Evolutionary conservation across 2,888 invertebrate species (phyloP).

Genomic region (Aspidiotus rigidus): DNA sequence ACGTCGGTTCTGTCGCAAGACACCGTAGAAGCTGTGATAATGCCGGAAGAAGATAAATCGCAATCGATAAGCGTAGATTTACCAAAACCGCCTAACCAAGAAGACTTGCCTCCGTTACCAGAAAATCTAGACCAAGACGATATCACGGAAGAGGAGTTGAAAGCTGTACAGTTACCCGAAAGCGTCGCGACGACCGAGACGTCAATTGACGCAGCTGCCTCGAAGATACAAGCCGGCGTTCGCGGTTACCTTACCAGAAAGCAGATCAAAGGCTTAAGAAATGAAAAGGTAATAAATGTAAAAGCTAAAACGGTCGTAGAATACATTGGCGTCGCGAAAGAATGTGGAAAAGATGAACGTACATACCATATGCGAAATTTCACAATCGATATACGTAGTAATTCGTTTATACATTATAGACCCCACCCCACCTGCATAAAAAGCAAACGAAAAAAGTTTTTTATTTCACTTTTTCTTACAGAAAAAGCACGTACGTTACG

Average conservation of each 20-base stretch:
- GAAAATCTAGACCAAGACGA: constrained; percentile 29
- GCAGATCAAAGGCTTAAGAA: constrained; percentile 19
- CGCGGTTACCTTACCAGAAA: constrained; percentile 39
- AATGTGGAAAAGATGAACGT: no score
- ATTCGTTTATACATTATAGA: no score
- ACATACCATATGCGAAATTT: no score
- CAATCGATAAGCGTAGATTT: constrained; percentile 23
- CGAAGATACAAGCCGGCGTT: constrained; percentile 40
- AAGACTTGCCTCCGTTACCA: constrained; percentile 31
- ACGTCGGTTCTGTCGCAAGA: constrained; percentile 10
- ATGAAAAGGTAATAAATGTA: constrained; percentile 9
- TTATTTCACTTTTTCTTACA: no score
- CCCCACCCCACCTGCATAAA: no score
- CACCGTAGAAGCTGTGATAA: constrained; percentile 28
- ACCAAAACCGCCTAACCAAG: constrained; percentile 30
- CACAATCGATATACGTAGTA: no score
- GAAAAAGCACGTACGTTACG: no score
- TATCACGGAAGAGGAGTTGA: constrained; percentile 29
- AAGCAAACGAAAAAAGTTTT: no score
- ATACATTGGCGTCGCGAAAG: no score
- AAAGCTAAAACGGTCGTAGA: no score
- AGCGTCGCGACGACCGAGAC: neutral
- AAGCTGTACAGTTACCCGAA: constrained; percentile 31
- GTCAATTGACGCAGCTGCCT: constrained; percentile 22
- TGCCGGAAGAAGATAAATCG: constrained; percentile 18